Conservation (phyloP, 2,888 invertebrate genomes). For the Lagria hirta region DNA sequence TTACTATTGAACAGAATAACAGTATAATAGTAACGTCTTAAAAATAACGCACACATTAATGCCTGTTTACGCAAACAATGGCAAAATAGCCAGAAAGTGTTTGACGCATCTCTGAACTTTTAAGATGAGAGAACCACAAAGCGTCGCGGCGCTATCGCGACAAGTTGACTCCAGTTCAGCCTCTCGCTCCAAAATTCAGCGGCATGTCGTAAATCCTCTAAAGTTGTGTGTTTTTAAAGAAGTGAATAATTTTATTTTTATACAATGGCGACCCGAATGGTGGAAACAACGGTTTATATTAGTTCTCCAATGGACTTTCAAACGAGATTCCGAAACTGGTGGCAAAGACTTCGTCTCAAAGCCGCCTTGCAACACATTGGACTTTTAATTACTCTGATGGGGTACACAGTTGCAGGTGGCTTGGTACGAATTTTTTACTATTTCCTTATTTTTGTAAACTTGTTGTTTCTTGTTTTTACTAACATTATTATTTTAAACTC, state of each 20-base stretch:
- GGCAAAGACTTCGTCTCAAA: slow-evolving; percentile 64
- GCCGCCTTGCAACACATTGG: slow-evolving; percentile 72
- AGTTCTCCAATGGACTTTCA: slow-evolving; percentile 46
- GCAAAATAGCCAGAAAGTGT: slow-evolving; percentile 5
- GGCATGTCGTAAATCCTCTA: slow-evolving; percentile 6
- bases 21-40: too few species aligned
- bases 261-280: slow-evolving; percentile 10
- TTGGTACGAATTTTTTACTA: slow-evolving; percentile 57
- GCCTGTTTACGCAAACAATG: too few species aligned
- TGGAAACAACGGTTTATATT: slow-evolving; percentile 42
- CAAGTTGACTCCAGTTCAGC: slow-evolving; percentile 28
- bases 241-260: not conserved
- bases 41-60: too few species aligned
- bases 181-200: slow-evolving; percentile 12
- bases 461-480: too few species aligned
- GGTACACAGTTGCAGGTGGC: slow-evolving; percentile 78
- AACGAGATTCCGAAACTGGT: slow-evolving; percentile 50
- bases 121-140: slow-evolving; percentile 22
- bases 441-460: too few species aligned
- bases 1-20: too few species aligned
- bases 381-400: slow-evolving; percentile 71
- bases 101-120: slow-evolving; percentile 16
- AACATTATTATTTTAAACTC: too few species aligned
- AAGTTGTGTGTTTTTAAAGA: slow-evolving; percentile 5
- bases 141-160: slow-evolving; percentile 30